These are phyloP conservation scores for Xestoiulus laeticollis DNA, from an alignment of 2,888 invertebrate species.

Conservation along the genomic window DNA sequence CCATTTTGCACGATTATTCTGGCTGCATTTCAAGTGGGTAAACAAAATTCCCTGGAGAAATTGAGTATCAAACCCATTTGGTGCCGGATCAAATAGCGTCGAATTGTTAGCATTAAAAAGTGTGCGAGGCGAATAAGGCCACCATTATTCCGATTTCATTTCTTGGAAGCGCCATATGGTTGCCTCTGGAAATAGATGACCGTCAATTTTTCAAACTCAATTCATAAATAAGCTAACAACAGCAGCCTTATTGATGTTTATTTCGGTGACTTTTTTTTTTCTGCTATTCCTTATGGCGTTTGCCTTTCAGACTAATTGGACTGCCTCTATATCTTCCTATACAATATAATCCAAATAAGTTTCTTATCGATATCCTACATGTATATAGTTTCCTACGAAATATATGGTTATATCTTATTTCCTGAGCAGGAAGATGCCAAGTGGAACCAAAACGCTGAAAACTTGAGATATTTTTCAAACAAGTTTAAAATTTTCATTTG, in stretches of 20 bases:
- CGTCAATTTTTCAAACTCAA: constrained; percentile 2
- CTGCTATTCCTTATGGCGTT: not conserved
- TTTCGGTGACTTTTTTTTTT: not conserved
- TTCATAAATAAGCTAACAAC: constrained; percentile 22
- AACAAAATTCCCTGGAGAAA: not conserved
- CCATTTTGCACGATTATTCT: not conserved
- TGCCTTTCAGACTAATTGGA: not conserved
- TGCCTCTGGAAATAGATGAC: constrained; percentile 19
- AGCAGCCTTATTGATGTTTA: constrained; percentile 21
- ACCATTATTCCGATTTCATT: not conserved
- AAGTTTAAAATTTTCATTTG: no score
- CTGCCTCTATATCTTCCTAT: not conserved
- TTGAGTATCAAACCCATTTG: constrained; percentile 20
- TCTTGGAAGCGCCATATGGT: constrained; percentile 10
- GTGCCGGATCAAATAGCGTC: not conserved
- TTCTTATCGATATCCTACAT: no score
- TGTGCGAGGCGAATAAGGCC: not conserved
- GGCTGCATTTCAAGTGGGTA: not conserved
- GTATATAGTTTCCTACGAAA: no score
- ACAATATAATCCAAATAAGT: no score
- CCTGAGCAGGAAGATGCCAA: no score
- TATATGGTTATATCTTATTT: no score
- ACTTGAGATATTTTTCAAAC: no score
- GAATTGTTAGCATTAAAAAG: constrained; percentile 22
- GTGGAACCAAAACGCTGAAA: no score